phyloP scores from a whole-genome alignment of 2,113 vertebrate species.

The Bos taurus region DNA sequence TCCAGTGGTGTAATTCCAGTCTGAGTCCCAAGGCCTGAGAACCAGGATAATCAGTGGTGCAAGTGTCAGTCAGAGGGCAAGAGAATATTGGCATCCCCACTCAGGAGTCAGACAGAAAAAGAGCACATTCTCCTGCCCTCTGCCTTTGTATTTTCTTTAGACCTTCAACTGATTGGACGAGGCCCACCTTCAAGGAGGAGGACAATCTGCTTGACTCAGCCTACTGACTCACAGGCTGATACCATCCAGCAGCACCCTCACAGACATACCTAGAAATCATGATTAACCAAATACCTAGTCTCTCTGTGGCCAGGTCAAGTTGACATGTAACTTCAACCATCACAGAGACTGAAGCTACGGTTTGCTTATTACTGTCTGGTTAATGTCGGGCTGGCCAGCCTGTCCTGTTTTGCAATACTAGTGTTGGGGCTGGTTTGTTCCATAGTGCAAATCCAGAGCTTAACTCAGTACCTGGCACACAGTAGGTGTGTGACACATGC shows the following conservation, averaged over 20 bases:
- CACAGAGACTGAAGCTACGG: not conserved
- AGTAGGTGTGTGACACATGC: fast-evolving
- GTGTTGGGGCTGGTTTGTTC: fast-evolving
- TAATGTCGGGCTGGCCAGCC: fast-evolving
- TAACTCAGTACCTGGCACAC: not conserved
- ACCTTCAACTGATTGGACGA: not conserved
- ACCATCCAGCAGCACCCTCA: not conserved
- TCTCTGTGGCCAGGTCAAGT: not conserved
- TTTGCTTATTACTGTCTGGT: not conserved
- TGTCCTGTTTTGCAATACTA: not conserved
- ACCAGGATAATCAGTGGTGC: not conserved
- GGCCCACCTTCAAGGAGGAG: not conserved
- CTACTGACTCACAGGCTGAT: not conserved
- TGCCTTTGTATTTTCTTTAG: not conserved
- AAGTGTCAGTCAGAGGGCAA: not conserved
- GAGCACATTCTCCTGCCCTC: not conserved
- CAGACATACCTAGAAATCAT: not conserved
- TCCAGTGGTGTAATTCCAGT: no score
- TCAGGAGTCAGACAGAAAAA: not conserved
- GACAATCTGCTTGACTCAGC: not conserved
- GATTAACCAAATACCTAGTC: not conserved
- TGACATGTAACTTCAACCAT: not conserved
- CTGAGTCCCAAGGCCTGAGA: not conserved
- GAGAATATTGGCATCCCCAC: not conserved
- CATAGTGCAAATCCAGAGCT: not conserved